These are phyloP conservation scores for Mythimna lalbum DNA, from an alignment of 2,888 invertebrate genomes.

Conservation along the genomic window DNA sequence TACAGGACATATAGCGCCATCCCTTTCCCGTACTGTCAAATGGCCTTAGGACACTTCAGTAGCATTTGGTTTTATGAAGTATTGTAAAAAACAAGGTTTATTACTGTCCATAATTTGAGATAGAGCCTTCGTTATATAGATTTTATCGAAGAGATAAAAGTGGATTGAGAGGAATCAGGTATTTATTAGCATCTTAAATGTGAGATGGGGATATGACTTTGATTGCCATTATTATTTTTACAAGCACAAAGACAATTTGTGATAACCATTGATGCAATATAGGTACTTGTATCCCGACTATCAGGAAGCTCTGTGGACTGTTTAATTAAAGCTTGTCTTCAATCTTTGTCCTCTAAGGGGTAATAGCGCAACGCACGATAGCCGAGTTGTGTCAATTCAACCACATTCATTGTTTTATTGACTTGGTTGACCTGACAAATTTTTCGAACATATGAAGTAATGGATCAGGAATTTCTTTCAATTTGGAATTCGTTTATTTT, in stretches of 20 bases:
- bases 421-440: too few species aligned
- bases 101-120: constrained; percentile 3
- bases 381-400: too few species aligned
- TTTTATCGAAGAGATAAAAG: constrained; percentile 31
- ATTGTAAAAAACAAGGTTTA: constrained; percentile 38
- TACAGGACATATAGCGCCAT: not conserved
- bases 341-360: too few species aligned
- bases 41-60: constrained; percentile 8
- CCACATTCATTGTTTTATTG: too few species aligned
- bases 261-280: not conserved
- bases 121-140: constrained; percentile 10
- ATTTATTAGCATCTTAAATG: constrained; percentile 22
- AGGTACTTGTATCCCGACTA: too few species aligned
- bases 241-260: not conserved
- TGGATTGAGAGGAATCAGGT: constrained; percentile 2
- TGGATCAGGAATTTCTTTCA: too few species aligned
- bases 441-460: too few species aligned
- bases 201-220: not conserved
- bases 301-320: too few species aligned
- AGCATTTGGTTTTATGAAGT: constrained; percentile 26
- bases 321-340: too few species aligned
- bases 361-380: too few species aligned
- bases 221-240: too few species aligned
- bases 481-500: too few species aligned
- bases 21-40: constrained; percentile 12